A percentile compares a stretch with the other conserved stretches of the same genome.
Conservation (phyloP, 2,113 vertebrate genomes). For the Mastomys natalensis region DNA sequence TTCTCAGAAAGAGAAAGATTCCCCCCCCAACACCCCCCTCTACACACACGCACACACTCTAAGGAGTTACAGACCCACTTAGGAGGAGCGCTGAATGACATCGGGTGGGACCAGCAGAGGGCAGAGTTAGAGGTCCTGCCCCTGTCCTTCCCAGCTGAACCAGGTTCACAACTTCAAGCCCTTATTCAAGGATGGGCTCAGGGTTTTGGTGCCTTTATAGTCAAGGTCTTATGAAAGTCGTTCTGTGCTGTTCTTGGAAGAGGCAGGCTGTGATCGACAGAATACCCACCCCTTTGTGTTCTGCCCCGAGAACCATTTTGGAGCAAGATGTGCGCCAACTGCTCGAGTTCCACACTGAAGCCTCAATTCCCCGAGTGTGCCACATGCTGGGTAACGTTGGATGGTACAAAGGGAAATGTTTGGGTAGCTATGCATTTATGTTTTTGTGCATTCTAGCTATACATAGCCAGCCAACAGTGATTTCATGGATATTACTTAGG, state of each 20-base stretch:
- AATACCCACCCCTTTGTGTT: background rate
- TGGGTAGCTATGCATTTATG: background rate
- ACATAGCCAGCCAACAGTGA: background rate
- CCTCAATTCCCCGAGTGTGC: background rate
- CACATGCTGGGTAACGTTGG: fast-evolving
- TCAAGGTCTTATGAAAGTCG: background rate
- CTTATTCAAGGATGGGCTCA: background rate
- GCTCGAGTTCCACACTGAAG: background rate
- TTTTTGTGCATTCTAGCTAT: background rate
- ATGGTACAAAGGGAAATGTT: background rate
- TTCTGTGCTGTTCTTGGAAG: background rate
- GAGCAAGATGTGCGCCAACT: background rate
- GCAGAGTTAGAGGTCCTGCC: background rate
- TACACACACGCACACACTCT: too few species aligned
- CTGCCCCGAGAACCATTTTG: background rate
- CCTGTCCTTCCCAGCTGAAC: background rate
- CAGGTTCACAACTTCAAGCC: background rate
- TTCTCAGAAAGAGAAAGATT: background rate
- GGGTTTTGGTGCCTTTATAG: background rate
- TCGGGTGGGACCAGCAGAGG: background rate
- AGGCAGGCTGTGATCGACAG: background rate
- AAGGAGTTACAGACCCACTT: background rate
- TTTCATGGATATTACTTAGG: background rate
- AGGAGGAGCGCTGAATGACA: background rate
- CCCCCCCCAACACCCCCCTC: too few species aligned